These are phyloP conservation scores for Drosophila bocki DNA, from an alignment of 1,140 invertebrate genomes.

Conservation along the genomic window DNA sequence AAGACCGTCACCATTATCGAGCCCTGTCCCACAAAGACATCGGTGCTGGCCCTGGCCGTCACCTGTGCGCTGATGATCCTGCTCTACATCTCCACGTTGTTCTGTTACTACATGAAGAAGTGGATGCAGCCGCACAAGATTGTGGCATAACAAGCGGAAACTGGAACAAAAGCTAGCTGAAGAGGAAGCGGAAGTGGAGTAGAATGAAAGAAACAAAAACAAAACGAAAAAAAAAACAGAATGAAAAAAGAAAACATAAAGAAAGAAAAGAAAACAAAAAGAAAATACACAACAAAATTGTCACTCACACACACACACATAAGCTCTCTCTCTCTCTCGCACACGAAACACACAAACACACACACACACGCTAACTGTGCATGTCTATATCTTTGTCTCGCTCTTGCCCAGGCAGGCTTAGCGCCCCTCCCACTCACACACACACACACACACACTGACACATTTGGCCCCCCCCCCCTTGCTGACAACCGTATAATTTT, in stretches of 20 bases:
- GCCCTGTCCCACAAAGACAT: conserved; percentile 95
- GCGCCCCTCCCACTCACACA: conserved; percentile 28
- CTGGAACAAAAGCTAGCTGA: conserved; percentile 6
- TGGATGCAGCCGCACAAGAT: conserved; percentile 94
- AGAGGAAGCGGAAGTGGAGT: not conserved
- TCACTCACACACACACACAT: conserved; percentile 50
- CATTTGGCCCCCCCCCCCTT: conserved; percentile 20
- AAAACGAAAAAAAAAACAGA: not conserved
- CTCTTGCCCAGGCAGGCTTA: conserved; percentile 35
- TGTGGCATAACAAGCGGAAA: conserved; percentile 87
- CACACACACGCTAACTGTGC: conserved; percentile 28
- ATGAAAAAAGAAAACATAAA: conserved; percentile 16
- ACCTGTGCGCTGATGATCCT: conserved; percentile 95
- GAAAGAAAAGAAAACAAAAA: conserved; percentile 73
- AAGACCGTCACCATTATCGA: conserved; percentile 94
- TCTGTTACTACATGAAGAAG: conserved; percentile 96
- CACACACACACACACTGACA: conserved; percentile 15
- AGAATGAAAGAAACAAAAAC: conserved; percentile 14
- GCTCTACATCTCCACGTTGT: conserved; percentile 95
- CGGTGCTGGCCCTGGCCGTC: conserved; percentile 94
- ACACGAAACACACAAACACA: conserved; percentile 32
- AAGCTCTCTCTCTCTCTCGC: conserved; percentile 23
- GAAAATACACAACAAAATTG: conserved; percentile 69
- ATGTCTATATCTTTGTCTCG: conserved; percentile 50
- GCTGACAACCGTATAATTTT: conserved; percentile 80